Conservation (phyloP, 2,888 invertebrate species). For the Caenorhabditis drosophilae region DNA sequence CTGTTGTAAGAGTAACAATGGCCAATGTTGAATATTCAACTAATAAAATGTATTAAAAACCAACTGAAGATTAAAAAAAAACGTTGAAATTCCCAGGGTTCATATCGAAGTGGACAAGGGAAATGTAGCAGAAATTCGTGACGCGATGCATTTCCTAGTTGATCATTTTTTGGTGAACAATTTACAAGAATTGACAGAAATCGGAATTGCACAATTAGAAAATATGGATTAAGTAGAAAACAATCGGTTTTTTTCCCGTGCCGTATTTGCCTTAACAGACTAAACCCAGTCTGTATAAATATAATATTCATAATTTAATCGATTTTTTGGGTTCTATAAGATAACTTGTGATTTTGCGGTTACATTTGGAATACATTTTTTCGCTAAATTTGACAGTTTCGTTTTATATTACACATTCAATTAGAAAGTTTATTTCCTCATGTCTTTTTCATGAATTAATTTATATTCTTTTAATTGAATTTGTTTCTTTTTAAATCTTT, state of each 20-base stretch:
- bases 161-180: constrained; percentile 33
- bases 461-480: too few relatives aligned
- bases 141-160: constrained; percentile 26
- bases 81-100: background rate
- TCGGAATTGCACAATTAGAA: constrained; percentile 6
- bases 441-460: too few relatives aligned
- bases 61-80: background rate
- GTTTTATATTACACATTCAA: too few relatives aligned
- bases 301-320: background rate
- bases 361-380: background rate
- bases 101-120: constrained; percentile 16
- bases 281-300: background rate
- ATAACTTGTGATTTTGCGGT: background rate
- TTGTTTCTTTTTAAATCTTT: too few relatives aligned
- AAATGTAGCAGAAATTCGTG: constrained; percentile 15
- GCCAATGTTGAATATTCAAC: background rate
- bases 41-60: background rate
- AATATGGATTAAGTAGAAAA: background rate
- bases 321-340: background rate
- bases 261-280: background rate
- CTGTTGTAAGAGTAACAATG: constrained; percentile 15
- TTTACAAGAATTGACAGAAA: constrained; percentile 2
- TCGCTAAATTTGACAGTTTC: background rate
- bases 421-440: too few relatives aligned
- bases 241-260: background rate